phyloP scores from a whole-genome alignment of 2,888 invertebrate genomes.

The Andrena bucephala region DNA sequence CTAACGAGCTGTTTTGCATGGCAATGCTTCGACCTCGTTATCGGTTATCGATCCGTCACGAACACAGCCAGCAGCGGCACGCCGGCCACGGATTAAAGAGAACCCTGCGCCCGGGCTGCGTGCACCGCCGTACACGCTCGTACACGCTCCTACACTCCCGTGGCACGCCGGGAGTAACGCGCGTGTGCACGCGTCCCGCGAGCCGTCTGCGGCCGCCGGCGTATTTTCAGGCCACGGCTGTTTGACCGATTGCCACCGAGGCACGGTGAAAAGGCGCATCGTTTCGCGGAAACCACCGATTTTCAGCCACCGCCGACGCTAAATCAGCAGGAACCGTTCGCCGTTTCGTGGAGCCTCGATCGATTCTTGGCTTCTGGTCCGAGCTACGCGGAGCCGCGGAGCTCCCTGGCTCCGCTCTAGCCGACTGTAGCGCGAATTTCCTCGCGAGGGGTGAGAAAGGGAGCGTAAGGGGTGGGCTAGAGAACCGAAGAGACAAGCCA shows the following conservation, averaged over 20 bases:
- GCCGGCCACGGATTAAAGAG: constrained; percentile 70
- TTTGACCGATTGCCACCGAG: constrained; percentile 47
- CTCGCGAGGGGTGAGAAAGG: neutral
- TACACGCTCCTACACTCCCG: neutral
- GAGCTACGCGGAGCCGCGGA: neutral
- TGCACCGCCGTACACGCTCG: constrained; percentile 32
- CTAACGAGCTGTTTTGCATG: constrained; percentile 84
- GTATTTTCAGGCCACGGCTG: constrained; percentile 23
- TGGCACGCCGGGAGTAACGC: neutral
- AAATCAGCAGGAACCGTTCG: constrained; percentile 51
- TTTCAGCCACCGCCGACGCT: constrained; percentile 55
- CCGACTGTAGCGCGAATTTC: neutral
- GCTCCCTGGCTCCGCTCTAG: neutral
- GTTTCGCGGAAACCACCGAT: constrained; percentile 70
- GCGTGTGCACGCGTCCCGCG: neutral
- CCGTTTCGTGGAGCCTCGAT: constrained; percentile 51
- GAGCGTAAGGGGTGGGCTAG: too few relatives aligned
- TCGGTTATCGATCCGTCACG: constrained; percentile 77
- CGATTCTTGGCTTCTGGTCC: constrained; percentile 34
- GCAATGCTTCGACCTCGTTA: constrained; percentile 80
- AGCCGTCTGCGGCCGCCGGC: neutral
- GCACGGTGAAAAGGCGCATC: constrained; percentile 63
- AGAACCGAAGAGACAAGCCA: too few relatives aligned
- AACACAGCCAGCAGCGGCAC: constrained; percentile 54
- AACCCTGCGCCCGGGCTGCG: constrained; percentile 51